Conservation (phyloP, 1,140 invertebrate genomes). For the roundworm (Caenorhabditis elegans) region WBcel235 BX284604.4:8201501-8202000, state of each 20-base stretch:
- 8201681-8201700: not conserved
- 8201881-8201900: too few species aligned
- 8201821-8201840: not conserved
- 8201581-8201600: not conserved
- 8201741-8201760: not conserved
- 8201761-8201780: too few species aligned
- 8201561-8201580: not conserved
- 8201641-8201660: not conserved
- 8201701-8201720: too few species aligned
- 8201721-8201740: constrained; percentile 11
- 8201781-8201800: not conserved
- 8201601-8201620: not conserved
- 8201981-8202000: not conserved
- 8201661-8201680: not conserved
- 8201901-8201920: too few species aligned
- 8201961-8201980: not conserved
- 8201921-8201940: not conserved
- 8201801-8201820: not conserved
- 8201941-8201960: not conserved
- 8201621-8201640: not conserved
- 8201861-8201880: not conserved
- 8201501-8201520: not conserved
- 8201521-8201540: constrained; percentile 21
- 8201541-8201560: not conserved
- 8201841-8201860: not conserved